phyloP scores from a whole-genome alignment of 2,888 invertebrate genomes.

The Siphlonurus alternatus region DNA sequence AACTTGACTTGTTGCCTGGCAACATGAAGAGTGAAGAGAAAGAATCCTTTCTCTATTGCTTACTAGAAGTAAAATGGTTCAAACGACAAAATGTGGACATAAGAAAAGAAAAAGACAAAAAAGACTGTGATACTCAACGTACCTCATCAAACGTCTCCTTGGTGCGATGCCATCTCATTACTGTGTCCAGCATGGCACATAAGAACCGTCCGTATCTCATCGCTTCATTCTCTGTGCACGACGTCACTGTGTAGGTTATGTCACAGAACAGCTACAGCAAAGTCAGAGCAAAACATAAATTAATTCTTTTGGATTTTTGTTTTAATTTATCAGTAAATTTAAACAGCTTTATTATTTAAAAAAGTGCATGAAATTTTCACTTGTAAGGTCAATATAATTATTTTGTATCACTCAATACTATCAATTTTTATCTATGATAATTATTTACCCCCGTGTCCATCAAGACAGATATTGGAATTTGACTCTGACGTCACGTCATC shows the following conservation, averaged over 20 bases:
- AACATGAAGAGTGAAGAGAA: too few species aligned
- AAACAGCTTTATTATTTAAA: conserved; percentile 5
- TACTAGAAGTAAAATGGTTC: too few species aligned
- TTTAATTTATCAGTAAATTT: conserved; percentile 4
- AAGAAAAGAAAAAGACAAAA: neutral
- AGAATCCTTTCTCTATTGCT: too few species aligned
- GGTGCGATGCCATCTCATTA: conserved; percentile 93
- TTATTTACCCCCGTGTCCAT: too few species aligned
- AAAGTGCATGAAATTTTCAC: conserved; percentile 3
- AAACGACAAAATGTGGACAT: neutral
- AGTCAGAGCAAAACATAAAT: conserved; percentile 10
- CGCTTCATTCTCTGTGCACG: conserved; percentile 96
- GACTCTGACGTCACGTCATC: too few species aligned
- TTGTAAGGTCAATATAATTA: too few species aligned
- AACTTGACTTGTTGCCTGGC: too few species aligned
- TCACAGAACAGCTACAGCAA: conserved; percentile 80
- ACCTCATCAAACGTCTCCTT: conserved; percentile 73
- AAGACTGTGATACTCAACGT: conserved; percentile 10
- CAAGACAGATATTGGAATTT: too few species aligned
- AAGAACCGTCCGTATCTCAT: conserved; percentile 90
- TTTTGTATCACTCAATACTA: too few species aligned
- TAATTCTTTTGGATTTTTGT: conserved; percentile 6
- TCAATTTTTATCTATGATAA: too few species aligned
- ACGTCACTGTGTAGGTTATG: conserved; percentile 91
- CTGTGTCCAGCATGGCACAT: conserved; percentile 79